These are phyloP conservation scores for Nebria brevicollis DNA, from an alignment of 2,888 invertebrate genomes.

Conservation along the genomic window DNA sequence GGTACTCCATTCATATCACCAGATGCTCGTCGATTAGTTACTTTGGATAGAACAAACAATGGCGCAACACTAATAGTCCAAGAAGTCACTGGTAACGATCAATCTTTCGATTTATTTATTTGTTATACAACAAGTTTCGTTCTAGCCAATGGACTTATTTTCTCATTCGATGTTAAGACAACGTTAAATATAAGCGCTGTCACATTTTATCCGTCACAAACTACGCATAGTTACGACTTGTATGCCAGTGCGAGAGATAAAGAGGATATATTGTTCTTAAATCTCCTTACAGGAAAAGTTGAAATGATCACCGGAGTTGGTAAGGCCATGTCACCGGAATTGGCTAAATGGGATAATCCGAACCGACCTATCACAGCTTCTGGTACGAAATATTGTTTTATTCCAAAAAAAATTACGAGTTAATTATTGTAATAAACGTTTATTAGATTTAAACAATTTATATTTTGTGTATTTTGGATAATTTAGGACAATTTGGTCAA, in stretches of 20 bases:
- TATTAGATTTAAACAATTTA: neutral
- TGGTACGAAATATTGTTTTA: conserved; percentile 54
- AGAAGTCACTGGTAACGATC: conserved; percentile 68
- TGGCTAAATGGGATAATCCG: conserved; percentile 73
- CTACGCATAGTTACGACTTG: conserved; percentile 77
- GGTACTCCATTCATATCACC: conserved; percentile 77
- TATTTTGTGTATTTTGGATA: conserved; percentile 16
- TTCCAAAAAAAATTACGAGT: too few species aligned
- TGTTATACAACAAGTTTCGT: conserved; percentile 47
- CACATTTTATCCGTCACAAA: conserved; percentile 77
- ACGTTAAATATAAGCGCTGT: conserved; percentile 77
- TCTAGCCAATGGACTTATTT: conserved; percentile 72
- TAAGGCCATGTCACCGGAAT: conserved; percentile 67
- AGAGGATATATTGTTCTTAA: conserved; percentile 76
- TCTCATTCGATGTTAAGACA: conserved; percentile 79
- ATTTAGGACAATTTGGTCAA: conserved; percentile 73
- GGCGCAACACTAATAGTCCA: conserved; percentile 73
- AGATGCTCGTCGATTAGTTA: conserved; percentile 75
- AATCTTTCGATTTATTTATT: neutral
- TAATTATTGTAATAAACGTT: neutral
- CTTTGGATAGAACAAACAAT: conserved; percentile 68
- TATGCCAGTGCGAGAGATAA: conserved; percentile 78
- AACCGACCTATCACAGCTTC: conserved; percentile 75
- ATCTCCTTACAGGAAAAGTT: conserved; percentile 77
- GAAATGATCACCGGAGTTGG: conserved; percentile 80